phyloP scores from a whole-genome alignment of 2,113 vertebrate species.

The Lepus europaeus region DNA sequence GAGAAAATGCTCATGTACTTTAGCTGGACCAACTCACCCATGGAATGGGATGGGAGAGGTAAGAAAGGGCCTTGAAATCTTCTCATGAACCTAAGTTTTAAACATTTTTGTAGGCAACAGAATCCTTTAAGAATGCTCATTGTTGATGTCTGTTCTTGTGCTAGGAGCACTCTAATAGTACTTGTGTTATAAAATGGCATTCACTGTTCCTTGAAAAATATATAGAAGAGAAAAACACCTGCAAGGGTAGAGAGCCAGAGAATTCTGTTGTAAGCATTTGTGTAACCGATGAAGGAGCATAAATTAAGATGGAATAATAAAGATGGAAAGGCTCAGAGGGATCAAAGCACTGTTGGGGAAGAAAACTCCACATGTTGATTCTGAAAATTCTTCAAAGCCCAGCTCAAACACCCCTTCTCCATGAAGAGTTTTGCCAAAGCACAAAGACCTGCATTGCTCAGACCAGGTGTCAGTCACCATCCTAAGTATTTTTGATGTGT shows the following conservation, averaged over 20 bases:
- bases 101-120: not conserved
- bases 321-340: not conserved
- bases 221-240: not conserved
- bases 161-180: not conserved
- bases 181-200: not conserved
- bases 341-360: not conserved
- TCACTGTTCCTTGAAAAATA: not conserved
- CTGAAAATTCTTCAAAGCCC: no score
- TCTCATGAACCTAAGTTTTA: not conserved
- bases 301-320: not conserved
- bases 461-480: no score
- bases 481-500: no score
- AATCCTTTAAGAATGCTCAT: not conserved
- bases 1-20: not conserved
- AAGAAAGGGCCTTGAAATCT: not conserved
- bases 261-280: not conserved
- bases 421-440: no score
- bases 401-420: no score
- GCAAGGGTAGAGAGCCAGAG: not conserved
- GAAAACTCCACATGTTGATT: not conserved
- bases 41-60: not conserved
- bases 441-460: no score
- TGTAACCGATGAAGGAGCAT: not conserved
- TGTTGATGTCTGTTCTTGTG: not conserved
- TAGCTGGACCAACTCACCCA: not conserved